A percentile compares a stretch with the other conserved stretches of the same genome.
phyloP scores from a whole-genome alignment of 2,888 invertebrate species.

The Exocentrus adspersus region DNA sequence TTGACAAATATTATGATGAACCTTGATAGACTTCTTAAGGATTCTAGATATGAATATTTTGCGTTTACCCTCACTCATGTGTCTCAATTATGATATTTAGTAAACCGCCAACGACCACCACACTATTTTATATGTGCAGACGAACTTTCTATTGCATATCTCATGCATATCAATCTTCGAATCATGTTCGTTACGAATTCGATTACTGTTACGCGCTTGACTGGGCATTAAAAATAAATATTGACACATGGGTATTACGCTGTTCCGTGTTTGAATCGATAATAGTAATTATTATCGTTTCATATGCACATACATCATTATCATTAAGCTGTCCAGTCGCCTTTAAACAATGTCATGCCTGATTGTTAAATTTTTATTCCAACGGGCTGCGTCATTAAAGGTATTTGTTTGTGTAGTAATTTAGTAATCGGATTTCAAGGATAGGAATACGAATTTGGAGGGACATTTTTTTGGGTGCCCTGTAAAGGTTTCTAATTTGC shows the following conservation, averaged over 20 bases:
- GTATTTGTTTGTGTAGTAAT: neutral
- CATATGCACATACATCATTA: conserved; percentile 1
- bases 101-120: neutral
- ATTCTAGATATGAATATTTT: too few species aligned
- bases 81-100: neutral
- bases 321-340: neutral
- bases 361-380: neutral
- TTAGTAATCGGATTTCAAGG: too few species aligned
- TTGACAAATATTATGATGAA: too few species aligned
- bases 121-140: neutral
- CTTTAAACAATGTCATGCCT: neutral
- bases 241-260: neutral
- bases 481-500: too few species aligned
- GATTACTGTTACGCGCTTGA: neutral
- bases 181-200: neutral
- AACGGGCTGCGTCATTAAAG: neutral
- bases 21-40: too few species aligned
- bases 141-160: neutral
- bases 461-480: too few species aligned
- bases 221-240: conserved; percentile 1
- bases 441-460: too few species aligned
- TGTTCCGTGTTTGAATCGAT: neutral
- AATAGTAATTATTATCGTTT: neutral
- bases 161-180: neutral
- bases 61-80: too few species aligned